Percentiles rank a stretch among this genome's conserved stretches.
phyloP scores from a whole-genome alignment of 2,113 vertebrate species.

The Lanius ludovicianus region DNA sequence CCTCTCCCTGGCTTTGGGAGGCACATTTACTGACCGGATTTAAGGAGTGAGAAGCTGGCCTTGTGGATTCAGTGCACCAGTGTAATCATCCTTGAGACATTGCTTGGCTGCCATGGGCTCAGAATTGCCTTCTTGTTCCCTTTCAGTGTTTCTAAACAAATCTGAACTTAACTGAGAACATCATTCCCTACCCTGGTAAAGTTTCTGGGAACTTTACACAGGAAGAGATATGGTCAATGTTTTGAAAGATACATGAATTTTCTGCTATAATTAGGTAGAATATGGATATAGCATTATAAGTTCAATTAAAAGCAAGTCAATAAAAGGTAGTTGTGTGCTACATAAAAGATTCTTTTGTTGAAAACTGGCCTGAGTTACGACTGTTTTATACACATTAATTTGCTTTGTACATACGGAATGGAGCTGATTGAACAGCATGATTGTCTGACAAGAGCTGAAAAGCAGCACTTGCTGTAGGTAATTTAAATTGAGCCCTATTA shows the following conservation, averaged over 20 bases:
- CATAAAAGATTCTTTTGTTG: slow-evolving; percentile 59
- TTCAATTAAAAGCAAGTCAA: slow-evolving; percentile 54
- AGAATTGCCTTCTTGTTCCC: neutral
- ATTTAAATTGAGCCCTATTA: slow-evolving; percentile 74
- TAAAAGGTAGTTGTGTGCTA: slow-evolving; percentile 41
- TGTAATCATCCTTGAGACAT: neutral
- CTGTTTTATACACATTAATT: slow-evolving; percentile 67
- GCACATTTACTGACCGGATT: neutral
- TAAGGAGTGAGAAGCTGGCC: neutral
- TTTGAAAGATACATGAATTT: slow-evolving; percentile 5
- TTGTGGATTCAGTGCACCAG: neutral
- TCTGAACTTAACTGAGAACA: neutral
- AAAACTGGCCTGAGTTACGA: slow-evolving; percentile 61
- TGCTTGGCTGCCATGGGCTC: neutral
- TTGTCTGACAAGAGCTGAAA: slow-evolving; percentile 63
- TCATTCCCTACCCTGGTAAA: neutral
- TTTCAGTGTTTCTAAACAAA: neutral
- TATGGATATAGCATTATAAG: slow-evolving; percentile 2
- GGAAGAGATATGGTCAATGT: neutral
- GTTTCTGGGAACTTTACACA: neutral
- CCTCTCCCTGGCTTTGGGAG: neutral
- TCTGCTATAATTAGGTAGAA: slow-evolving; percentile 20
- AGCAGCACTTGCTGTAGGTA: slow-evolving; percentile 69
- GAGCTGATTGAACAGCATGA: slow-evolving; percentile 58
- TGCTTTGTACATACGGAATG: slow-evolving; percentile 62